Evolutionary conservation across 2,113 vertebrate genomes (phyloP).

Genomic region (Telmatochromis brachygnathus): DNA sequence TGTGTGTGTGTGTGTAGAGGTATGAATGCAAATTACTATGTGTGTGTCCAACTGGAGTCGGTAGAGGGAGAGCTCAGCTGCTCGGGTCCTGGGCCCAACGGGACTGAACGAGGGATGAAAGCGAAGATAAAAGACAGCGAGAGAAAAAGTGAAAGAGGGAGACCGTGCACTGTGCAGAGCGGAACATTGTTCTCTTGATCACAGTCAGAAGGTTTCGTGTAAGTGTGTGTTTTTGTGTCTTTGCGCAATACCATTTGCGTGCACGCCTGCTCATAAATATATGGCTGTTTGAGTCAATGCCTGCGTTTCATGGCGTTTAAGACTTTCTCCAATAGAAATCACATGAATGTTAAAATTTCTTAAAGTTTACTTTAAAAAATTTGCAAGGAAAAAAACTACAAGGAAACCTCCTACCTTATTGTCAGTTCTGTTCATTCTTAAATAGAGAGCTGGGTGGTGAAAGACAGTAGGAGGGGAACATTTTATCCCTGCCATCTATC

Average conservation of each 20-base stretch:
- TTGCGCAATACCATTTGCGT: neutral
- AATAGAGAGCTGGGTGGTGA: neutral
- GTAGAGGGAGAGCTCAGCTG: slow-evolving; percentile 44
- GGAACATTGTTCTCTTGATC: slow-evolving; percentile 83
- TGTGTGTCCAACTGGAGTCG: slow-evolving; percentile 3
- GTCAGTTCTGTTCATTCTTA: neutral
- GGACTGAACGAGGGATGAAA: slow-evolving; percentile 49
- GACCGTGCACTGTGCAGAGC: slow-evolving; percentile 65
- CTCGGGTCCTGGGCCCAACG: slow-evolving; percentile 17
- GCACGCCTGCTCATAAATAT: neutral
- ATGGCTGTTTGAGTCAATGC: neutral
- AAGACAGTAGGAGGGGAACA: neutral
- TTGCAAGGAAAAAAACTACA: neutral
- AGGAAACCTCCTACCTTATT: neutral
- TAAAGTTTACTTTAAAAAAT: neutral
- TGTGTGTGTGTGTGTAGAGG: neutral
- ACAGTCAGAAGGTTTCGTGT: slow-evolving; percentile 62
- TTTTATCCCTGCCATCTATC: slow-evolving; percentile 10
- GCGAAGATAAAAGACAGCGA: slow-evolving; percentile 71
- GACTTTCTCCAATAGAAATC: neutral
- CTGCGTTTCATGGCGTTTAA: neutral
- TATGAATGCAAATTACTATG: neutral
- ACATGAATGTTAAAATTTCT: neutral
- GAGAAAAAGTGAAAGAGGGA: slow-evolving; percentile 80
- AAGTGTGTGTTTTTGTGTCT: neutral